Conservation (phyloP, 1,140 invertebrate genomes). For the Heliconius eleuchia region DNA sequence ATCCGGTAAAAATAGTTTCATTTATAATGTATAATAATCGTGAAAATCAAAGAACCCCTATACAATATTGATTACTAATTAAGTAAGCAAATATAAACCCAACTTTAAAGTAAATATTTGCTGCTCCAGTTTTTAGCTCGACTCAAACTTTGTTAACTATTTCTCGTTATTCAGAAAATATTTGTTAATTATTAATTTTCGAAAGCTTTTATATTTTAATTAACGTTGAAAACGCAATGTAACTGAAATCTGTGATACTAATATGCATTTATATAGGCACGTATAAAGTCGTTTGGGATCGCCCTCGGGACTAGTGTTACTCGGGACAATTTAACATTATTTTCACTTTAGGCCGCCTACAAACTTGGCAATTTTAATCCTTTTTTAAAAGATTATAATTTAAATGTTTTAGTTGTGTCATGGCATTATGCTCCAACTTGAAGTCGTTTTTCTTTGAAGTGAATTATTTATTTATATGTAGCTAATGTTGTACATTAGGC, state of each 20-base stretch:
- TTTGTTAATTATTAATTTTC: slow-evolving; percentile 8
- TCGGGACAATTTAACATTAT: slow-evolving; percentile 29
- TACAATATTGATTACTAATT: neutral
- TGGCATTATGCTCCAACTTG: too few species aligned
- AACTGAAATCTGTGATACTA: neutral
- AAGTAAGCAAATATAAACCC: neutral
- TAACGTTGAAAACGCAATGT: neutral
- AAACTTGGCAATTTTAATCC: slow-evolving; percentile 9
- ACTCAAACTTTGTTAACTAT: slow-evolving; percentile 11
- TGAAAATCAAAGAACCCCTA: too few species aligned
- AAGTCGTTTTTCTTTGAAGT: too few species aligned
- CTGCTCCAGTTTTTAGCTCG: neutral
- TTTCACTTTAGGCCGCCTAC: slow-evolving; percentile 18
- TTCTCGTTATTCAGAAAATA: neutral
- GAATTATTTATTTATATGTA: too few species aligned
- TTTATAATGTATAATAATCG: too few species aligned
- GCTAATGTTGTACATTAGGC: too few species aligned
- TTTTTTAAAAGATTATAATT: neutral
- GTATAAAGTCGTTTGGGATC: slow-evolving; percentile 6
- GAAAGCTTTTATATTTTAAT: slow-evolving; percentile 1
- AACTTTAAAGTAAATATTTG: slow-evolving; percentile 4
- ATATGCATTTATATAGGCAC: slow-evolving; percentile 13
- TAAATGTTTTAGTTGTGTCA: too few species aligned
- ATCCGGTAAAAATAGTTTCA: too few species aligned
- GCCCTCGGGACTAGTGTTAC: slow-evolving; percentile 31